Evolutionary conservation across 2,888 invertebrate species (phyloP).

Genomic region (Pachymerium ferrugineum): DNA sequence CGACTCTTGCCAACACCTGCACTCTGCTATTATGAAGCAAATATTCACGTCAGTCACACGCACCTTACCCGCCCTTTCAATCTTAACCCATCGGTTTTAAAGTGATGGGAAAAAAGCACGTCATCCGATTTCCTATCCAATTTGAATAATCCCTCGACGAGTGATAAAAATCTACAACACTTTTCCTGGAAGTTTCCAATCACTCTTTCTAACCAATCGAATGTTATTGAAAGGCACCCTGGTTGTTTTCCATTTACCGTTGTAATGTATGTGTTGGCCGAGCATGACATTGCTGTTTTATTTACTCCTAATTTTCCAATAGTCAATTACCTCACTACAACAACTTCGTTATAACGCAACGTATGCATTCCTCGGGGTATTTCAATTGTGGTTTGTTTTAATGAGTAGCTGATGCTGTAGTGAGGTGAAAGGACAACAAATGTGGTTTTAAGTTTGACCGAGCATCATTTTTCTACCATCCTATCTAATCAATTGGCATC

Average conservation of each 20-base stretch:
- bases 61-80: background rate
- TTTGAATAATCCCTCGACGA: no score
- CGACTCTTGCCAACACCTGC: background rate
- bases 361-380: background rate
- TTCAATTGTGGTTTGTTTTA: conserved; percentile 9
- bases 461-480: background rate
- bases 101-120: no score
- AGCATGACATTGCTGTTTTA: conserved; percentile 4
- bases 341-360: background rate
- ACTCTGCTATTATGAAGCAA: background rate
- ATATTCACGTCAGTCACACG: background rate
- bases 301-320: conserved; percentile 2
- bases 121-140: no score
- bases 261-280: background rate
- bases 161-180: no score
- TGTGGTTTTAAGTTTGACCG: background rate
- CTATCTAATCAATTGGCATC: background rate
- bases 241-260: background rate
- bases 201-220: background rate
- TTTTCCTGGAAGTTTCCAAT: no score
- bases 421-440: background rate
- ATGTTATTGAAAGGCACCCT: background rate
- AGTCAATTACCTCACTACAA: background rate
- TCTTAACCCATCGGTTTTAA: no score
- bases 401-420: background rate